These are phyloP conservation scores for Acleris sparsana DNA, from an alignment of 2,888 invertebrate genomes.

Conservation along the genomic window DNA sequence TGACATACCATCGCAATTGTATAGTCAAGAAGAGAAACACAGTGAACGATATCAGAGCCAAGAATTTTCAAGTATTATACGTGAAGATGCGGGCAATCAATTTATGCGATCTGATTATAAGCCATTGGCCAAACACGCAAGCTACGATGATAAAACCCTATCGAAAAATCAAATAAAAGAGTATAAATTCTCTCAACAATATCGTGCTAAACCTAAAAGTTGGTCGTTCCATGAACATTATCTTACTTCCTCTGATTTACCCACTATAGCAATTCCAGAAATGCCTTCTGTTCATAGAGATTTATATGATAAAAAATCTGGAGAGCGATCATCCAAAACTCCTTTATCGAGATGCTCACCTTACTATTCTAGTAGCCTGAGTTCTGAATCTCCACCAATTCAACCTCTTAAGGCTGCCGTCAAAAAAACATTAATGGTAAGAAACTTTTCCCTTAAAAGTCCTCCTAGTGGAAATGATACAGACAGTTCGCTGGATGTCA, in stretches of 20 bases:
- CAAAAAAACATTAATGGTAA: conserved; percentile 85
- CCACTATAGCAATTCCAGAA: conserved; percentile 82
- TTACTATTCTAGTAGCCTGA: conserved; percentile 89
- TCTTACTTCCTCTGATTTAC: conserved; percentile 80
- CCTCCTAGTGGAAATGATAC: conserved; percentile 90
- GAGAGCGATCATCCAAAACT: conserved; percentile 78
- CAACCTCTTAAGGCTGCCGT: conserved; percentile 86
- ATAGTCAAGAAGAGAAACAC: conserved; percentile 85
- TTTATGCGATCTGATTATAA: conserved; percentile 82
- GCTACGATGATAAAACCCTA: conserved; percentile 85
- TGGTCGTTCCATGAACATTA: conserved; percentile 87
- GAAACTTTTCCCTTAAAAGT: conserved; percentile 85
- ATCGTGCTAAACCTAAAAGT: conserved; percentile 84
- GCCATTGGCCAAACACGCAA: conserved; percentile 85
- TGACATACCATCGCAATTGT: conserved; percentile 81
- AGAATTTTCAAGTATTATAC: conserved; percentile 82
- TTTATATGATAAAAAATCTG: conserved; percentile 70
- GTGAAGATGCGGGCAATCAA: conserved; percentile 66
- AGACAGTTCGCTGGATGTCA: conserved; percentile 87
- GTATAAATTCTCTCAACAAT: conserved; percentile 83
- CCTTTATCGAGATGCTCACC: conserved; percentile 88
- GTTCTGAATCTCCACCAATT: conserved; percentile 89
- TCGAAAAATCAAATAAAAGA: conserved; percentile 86
- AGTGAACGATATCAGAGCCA: conserved; percentile 86
- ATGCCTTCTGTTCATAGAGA: conserved; percentile 75